A percentile compares a stretch with the other conserved stretches of the same genome.
Conservation (phyloP, 2,113 vertebrate species). For the Canis aureus region DNA sequence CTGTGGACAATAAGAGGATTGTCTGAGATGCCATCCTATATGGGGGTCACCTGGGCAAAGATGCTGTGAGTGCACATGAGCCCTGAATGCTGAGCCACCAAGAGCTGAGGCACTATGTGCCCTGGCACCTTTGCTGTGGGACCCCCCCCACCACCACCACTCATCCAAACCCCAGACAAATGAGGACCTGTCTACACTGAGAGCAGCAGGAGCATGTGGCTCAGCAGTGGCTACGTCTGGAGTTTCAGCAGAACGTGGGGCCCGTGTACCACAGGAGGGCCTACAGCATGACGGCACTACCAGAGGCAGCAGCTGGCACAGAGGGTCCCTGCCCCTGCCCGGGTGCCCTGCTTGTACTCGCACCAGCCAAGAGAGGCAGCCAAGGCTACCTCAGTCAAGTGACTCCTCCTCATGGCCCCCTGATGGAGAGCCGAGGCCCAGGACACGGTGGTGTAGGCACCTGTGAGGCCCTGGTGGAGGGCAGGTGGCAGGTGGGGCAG, state of each 20-base stretch:
- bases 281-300: too few relatives aligned
- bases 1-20: fast-evolving
- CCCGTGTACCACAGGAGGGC: fast-evolving
- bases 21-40: too few relatives aligned
- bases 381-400: fast-evolving
- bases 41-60: not conserved
- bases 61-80: fast-evolving
- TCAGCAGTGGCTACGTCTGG: not conserved
- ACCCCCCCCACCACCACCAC: too few relatives aligned
- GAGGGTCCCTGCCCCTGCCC: not conserved
- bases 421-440: not conserved
- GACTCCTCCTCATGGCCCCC: not conserved
- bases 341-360: not conserved
- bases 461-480: not conserved
- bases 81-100: not conserved
- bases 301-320: not conserved
- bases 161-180: not conserved
- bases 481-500: not conserved
- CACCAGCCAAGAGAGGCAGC: not conserved
- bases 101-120: not conserved
- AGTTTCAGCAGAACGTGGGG: fast-evolving
- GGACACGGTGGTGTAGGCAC: fast-evolving
- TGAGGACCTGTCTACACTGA: not conserved
- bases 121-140: not conserved
- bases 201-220: not conserved